Evolutionary conservation across 2,888 invertebrate species (phyloP), one percentile per base, ranked within the genome.

Genomic region (Hoplodrina ambigua): DNA sequence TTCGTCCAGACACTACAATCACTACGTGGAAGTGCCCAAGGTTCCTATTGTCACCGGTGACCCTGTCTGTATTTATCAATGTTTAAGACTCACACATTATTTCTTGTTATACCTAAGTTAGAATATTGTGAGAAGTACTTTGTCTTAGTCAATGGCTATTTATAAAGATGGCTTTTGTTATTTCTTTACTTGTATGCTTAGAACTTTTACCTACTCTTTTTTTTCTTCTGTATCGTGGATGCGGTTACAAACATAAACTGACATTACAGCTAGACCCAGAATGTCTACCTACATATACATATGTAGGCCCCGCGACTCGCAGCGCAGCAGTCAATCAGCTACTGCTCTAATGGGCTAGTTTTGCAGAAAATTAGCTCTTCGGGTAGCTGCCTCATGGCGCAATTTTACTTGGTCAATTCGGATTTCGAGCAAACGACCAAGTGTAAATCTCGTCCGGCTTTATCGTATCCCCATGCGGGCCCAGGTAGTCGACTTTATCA

Each of bases 21-120:
- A 30, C 30, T 58, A 68, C 50, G 76, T 74, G 61, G 76, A 80
- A 80, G 19, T 77, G 30, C 53, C n/a, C 68, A 76, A 76, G 80
- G 80, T 53, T 54, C 55, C 53, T 54, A 64, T 76, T 80, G 76
- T 76, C 54, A n/a, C n/a, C 53, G 33, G 15, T 25, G 62, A 79
- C 55, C 54, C 41, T 44, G 73, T 70, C 49, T 61, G 15, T 60
- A 49, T 41, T 68, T 44, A 58, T 33, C 46, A 52, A 19, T 49
- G 46, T 63, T 59, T 37, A 52, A 8, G 46, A 73, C 7, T 7
- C 20, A 41, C n/a, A 50, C 5, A 46, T 67, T 61, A 60, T 76
- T 62, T 62, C 58, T 30, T 20, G 41, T 76, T n/a, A 15, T 33
- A 2, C 46, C 25, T 50, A 54, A 55, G 3, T 41, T 49, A 54